A percentile compares a stretch with the other conserved stretches of the same genome.
Conservation (phyloP, 2,113 vertebrate genomes). For the Halichoerus grypus region DNA sequence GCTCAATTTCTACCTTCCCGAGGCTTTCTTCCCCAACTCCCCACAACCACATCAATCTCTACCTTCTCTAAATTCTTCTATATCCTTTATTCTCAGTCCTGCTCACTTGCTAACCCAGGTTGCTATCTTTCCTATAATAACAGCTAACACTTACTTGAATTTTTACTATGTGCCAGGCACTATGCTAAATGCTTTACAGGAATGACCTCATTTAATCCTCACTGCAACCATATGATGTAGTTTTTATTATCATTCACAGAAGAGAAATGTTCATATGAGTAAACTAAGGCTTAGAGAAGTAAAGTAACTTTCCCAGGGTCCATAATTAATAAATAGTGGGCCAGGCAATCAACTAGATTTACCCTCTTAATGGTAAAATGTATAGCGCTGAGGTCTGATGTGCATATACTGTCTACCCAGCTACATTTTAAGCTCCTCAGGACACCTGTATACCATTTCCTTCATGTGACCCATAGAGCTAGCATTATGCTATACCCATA, state of each 20-base stretch:
- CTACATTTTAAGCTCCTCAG: background rate
- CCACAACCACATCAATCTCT: background rate
- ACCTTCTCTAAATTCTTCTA: background rate
- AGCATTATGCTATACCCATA: background rate
- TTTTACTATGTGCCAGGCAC: slow-evolving; percentile 15
- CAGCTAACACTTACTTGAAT: slow-evolving; percentile 33
- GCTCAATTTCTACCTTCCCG: background rate
- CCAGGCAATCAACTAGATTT: background rate
- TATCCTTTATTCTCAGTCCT: background rate
- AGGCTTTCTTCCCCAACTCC: background rate
- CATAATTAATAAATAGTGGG: slow-evolving; percentile 4
- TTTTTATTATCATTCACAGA: slow-evolving; percentile 67
- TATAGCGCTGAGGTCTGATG: background rate
- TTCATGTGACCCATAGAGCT: slow-evolving; percentile 5
- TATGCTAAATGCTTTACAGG: slow-evolving; percentile 34
- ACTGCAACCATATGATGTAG: background rate
- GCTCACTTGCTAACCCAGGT: background rate
- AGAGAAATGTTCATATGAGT: slow-evolving; percentile 57
- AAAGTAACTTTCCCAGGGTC: slow-evolving; percentile 19
- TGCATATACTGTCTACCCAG: background rate
- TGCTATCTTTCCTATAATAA: slow-evolving; percentile 6
- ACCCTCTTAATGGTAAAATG: slow-evolving; percentile 4
- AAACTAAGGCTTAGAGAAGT: slow-evolving; percentile 62
- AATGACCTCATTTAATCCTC: slow-evolving; percentile 57
- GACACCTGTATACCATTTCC: background rate